Evolutionary conservation across 2,797 vertebrate genomes (phyloP).

Genomic region (Aratinga solstitialis): DNA sequence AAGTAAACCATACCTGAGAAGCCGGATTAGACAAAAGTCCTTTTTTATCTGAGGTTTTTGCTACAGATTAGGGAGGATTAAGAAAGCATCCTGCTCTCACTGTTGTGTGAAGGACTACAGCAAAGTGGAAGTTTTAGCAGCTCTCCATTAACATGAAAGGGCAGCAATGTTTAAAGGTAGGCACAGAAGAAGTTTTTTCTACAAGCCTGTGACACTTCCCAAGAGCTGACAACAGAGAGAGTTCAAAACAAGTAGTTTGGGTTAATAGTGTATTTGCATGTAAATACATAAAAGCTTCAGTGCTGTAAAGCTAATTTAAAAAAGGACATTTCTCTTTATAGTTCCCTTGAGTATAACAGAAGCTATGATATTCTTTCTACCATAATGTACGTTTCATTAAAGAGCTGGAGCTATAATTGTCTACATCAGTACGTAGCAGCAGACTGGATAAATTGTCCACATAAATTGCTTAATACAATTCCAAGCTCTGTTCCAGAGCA

Average conservation of each 20-base stretch:
- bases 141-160: constrained; percentile 47
- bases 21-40: constrained; percentile 65
- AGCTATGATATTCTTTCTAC: constrained; percentile 73
- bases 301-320: constrained; percentile 73
- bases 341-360: constrained; percentile 72
- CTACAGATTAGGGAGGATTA: constrained; percentile 72
- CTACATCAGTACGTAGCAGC: constrained; percentile 63
- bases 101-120: background rate
- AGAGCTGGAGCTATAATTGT: constrained; percentile 73
- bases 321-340: constrained; percentile 76
- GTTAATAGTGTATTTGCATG: constrained; percentile 75
- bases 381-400: constrained; percentile 75
- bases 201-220: background rate
- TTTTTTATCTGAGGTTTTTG: constrained; percentile 72
- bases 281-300: constrained; percentile 77
- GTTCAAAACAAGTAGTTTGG: constrained; percentile 66
- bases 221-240: constrained; percentile 26
- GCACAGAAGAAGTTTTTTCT: constrained; percentile 9
- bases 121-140: constrained; percentile 52
- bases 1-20: constrained; percentile 71
- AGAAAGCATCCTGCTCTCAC: constrained; percentile 51
- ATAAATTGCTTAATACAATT: constrained; percentile 68
- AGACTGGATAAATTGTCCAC: constrained; percentile 64
- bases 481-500: constrained; percentile 5
- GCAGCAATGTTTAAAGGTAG: constrained; percentile 21